Evolutionary conservation across 2,888 invertebrate genomes (phyloP).

Genomic region (Melanophora roralis): DNA sequence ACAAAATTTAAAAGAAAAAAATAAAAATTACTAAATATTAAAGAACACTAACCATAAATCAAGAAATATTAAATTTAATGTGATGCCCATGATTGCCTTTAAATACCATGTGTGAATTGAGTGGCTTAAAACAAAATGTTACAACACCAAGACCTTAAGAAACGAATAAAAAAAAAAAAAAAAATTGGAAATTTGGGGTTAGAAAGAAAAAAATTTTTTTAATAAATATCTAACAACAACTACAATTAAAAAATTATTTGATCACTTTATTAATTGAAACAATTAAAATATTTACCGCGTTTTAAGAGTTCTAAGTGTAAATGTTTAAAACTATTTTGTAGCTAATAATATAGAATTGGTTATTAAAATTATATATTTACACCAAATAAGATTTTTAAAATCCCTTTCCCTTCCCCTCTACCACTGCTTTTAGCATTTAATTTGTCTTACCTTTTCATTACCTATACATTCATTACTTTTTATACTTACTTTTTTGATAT

Average conservation of each 20-base stretch:
- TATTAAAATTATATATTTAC: constrained; percentile 51
- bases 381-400: constrained; percentile 7
- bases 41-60: constrained; percentile 8
- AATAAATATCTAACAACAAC: too few relatives aligned
- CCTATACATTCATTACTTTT: constrained; percentile 16
- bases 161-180: not conserved
- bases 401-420: not conserved
- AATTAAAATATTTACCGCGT: not conserved
- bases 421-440: too few relatives aligned
- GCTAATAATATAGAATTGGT: constrained; percentile 48
- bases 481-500: not conserved
- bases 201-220: too few relatives aligned
- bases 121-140: not conserved
- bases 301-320: not conserved
- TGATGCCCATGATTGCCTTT: constrained; percentile 32
- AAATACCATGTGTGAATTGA: not conserved
- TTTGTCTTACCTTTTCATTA: constrained; percentile 38
- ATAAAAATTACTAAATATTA: not conserved
- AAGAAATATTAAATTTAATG: constrained; percentile 33
- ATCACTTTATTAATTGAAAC: too few relatives aligned
- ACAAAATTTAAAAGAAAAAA: not conserved
- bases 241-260: too few relatives aligned
- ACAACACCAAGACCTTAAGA: not conserved
- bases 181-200: not conserved
- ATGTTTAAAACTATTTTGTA: constrained; percentile 24